Evolutionary conservation across 2,797 vertebrate genomes (phyloP).

Genomic region (Antennarius maculatus): DNA sequence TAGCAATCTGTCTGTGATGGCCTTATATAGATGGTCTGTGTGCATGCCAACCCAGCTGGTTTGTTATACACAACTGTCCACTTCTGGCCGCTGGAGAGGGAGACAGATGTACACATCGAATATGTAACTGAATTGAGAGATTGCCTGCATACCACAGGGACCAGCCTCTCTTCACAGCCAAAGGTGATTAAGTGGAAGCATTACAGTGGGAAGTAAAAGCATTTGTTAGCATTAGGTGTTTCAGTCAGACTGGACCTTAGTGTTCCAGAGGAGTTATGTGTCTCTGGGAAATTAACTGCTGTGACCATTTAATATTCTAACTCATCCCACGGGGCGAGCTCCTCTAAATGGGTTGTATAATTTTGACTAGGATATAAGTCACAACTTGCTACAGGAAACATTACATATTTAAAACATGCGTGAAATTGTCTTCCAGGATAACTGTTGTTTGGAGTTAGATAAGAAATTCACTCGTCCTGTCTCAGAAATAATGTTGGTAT

Average conservation of each 20-base stretch:
- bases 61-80: no score
- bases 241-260: constrained; percentile 25
- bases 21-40: no score
- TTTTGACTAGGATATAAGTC: constrained; percentile 10
- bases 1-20: no score
- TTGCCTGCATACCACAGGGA: constrained; percentile 24
- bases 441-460: constrained; percentile 56
- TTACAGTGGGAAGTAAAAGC: constrained; percentile 58
- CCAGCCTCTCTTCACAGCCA: constrained; percentile 63
- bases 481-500: constrained; percentile 61
- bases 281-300: constrained; percentile 5
- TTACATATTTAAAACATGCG: constrained; percentile 19
- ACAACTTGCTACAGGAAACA: constrained; percentile 1
- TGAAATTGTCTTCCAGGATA: constrained; percentile 9
- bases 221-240: constrained; percentile 49
- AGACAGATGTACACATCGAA: no score
- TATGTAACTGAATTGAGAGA: no score
- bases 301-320: constrained; percentile 29
- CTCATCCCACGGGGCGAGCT: constrained; percentile 5
- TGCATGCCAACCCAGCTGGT: no score
- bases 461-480: constrained; percentile 42
- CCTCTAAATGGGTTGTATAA: constrained; percentile 14
- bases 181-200: constrained; percentile 68
- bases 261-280: constrained; percentile 13
- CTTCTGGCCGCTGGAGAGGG: no score